These are phyloP conservation scores for Coelinius sp. DNA, from an alignment of 2,888 invertebrate genomes.

Conservation along the genomic window DNA sequence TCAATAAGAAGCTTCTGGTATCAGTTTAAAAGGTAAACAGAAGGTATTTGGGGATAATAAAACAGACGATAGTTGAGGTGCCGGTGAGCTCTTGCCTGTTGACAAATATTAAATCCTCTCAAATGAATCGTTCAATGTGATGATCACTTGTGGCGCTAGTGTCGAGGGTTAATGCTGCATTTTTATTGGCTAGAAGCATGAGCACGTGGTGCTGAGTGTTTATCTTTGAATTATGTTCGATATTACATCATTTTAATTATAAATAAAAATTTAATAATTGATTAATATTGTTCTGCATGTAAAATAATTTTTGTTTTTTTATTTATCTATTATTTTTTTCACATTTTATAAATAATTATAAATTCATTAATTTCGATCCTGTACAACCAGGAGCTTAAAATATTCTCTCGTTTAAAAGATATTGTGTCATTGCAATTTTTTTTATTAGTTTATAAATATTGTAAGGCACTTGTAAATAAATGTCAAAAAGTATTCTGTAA, in stretches of 20 bases:
- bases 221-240: too few species aligned
- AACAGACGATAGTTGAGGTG: background rate
- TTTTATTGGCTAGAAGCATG: background rate
- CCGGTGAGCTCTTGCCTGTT: background rate
- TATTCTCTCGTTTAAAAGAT: conserved; percentile 23
- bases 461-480: conserved; percentile 4
- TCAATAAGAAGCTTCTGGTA: background rate
- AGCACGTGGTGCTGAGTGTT: background rate
- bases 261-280: too few species aligned
- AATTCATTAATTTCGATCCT: conserved; percentile 57
- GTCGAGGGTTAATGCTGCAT: background rate
- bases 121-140: background rate
- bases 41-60: background rate
- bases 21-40: background rate
- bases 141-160: background rate
- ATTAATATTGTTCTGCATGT: background rate
- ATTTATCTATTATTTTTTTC: conserved; percentile 10
- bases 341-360: conserved; percentile 58
- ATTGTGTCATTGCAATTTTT: background rate
- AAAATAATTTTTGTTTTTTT: conserved; percentile 8
- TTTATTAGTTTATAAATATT: background rate
- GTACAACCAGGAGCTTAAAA: conserved; percentile 60
- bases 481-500: background rate
- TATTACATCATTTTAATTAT: too few species aligned
- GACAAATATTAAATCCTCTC: background rate